Base-by-base conservation (phyloP, 2,113 vertebrate species). In the Argyrosomus japonicus region DNA sequence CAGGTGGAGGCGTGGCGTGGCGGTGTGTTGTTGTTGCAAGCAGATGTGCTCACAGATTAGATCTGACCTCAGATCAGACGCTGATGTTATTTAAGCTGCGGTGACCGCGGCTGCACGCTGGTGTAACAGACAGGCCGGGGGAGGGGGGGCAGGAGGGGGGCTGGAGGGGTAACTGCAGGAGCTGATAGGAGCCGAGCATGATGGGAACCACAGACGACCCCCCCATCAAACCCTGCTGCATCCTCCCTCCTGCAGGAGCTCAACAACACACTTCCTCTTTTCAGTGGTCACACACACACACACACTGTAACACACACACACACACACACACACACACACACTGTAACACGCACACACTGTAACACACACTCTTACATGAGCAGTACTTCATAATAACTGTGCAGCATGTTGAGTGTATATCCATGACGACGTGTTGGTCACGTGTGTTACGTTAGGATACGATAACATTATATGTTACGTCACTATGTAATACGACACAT, bases 221-320 rank as follows among this genome's bases (percentile, higher is more conserved):
- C 82, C 58, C 85, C n/a, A 19, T 36, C 6, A 36, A 18, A 19
- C 61, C 21, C 10, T 4, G 54, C 56, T 11, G 43, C 45, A 54
- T 73, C 82, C 25, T 68, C 68, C 73, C 71, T 78, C 79, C 87
- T 82, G 79, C 76, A 78, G 86, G 80, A 79, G 76, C 87, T 87
- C 73, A 89, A 89, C 82, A 91, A 88, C 88, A 90, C 87, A 87
- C 93, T 95, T 95, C 95, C 95, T 93, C 92, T 94, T 94, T 91
- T 69, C 78, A 87, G 86, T 82, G 77, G 82, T 86, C 70, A 54
- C 87, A 85, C 83, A 79, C 83, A 89, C 83, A 58, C 89, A 85
- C 73, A 62, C 29, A 32, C 29, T 32, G 29, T 32, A 32, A 32
- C 29, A 32, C 32, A 6, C 32, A 32, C n/a, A n/a, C n/a, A n/a